These are phyloP conservation scores for Tenodera sinensis DNA, from an alignment of 2,888 invertebrate genomes.

Conservation along the genomic window DNA sequence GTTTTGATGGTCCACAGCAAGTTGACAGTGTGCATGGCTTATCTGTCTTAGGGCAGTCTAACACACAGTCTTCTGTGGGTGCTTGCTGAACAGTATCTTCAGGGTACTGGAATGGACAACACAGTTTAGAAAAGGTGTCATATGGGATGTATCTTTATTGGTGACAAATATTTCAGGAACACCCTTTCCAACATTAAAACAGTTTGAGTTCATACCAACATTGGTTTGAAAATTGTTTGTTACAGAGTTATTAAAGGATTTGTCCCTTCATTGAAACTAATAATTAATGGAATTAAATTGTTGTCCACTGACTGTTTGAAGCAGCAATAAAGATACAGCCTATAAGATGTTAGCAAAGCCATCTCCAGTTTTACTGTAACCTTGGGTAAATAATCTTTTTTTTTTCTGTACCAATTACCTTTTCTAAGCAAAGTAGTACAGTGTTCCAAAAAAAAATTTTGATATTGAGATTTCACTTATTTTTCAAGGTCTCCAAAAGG, in stretches of 20 bases:
- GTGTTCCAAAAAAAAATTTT: too few species aligned
- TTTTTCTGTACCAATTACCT: not conserved
- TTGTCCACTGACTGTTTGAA: too few species aligned
- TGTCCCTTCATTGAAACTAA: too few species aligned
- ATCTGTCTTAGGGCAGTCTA: slow-evolving; percentile 84
- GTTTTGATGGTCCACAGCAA: slow-evolving; percentile 80
- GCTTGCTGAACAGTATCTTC: slow-evolving; percentile 47
- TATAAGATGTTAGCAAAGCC: not conserved
- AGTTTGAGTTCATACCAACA: too few species aligned
- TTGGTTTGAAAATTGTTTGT: too few species aligned
- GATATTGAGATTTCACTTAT: too few species aligned
- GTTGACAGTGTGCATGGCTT: slow-evolving; percentile 81
- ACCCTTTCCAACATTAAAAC: too few species aligned
- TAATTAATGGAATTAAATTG: too few species aligned
- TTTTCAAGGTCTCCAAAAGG: too few species aligned
- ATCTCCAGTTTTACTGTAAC: not conserved
- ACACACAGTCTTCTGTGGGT: slow-evolving; percentile 62
- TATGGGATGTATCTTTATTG: not conserved
- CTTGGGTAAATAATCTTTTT: not conserved
- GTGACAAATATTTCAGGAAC: too few species aligned
- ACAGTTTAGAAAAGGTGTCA: not conserved
- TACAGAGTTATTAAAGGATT: too few species aligned
- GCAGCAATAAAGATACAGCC: too few species aligned
- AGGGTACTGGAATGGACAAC: slow-evolving; percentile 42
- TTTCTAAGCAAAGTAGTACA: not conserved